Conservation (phyloP, 2,113 vertebrate species). For the Otis tarda region DNA sequence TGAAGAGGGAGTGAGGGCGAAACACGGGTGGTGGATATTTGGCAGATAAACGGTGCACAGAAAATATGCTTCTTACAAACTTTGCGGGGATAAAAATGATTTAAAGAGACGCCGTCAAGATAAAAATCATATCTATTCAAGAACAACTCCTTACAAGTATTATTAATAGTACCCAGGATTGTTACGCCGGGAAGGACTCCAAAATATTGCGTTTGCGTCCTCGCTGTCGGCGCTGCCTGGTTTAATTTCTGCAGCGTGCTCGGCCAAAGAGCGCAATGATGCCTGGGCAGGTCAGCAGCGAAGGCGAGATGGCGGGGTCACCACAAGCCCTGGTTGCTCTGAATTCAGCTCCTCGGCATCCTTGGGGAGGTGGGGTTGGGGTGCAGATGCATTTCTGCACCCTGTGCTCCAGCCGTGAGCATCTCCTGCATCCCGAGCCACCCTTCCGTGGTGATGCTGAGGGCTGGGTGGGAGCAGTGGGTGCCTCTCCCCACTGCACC, state of each 20-base stretch:
- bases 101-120: slow-evolving; percentile 41
- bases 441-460: accelerated
- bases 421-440: neutral
- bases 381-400: neutral
- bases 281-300: neutral
- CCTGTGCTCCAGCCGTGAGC: accelerated
- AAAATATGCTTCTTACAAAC: slow-evolving; percentile 25
- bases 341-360: neutral
- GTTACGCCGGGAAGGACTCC: neutral
- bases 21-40: neutral
- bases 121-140: slow-evolving; percentile 64
- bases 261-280: accelerated
- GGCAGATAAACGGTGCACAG: neutral
- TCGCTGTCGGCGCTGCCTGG: neutral
- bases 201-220: slow-evolving; percentile 24
- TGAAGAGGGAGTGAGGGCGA: neutral
- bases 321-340: accelerated
- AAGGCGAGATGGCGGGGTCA: accelerated
- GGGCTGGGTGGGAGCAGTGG: neutral
- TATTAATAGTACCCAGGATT: slow-evolving; percentile 42
- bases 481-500: neutral
- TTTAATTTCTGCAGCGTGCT: neutral
- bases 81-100: slow-evolving; percentile 47
- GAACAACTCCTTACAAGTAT: slow-evolving; percentile 46
- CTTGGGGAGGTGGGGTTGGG: accelerated